Conservation (phyloP, 2,888 invertebrate species). For the Euproctis similis region DNA sequence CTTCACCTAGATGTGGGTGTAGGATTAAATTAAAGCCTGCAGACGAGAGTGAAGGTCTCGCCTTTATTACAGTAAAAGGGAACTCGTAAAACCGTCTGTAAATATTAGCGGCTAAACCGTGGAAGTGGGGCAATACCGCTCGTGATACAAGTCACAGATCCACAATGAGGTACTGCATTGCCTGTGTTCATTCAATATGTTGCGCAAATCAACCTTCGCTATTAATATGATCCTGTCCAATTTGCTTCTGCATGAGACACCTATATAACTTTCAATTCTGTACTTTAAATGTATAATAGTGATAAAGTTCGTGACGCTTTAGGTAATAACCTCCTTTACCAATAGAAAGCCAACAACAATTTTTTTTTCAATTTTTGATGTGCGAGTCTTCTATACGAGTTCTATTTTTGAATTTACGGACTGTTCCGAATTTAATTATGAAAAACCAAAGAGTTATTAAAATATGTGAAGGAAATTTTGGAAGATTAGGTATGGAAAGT, state of each 20-base stretch:
- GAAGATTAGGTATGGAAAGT: no score
- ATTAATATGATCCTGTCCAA: conserved; percentile 39
- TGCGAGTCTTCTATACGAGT: no score
- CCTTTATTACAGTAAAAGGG: conserved; percentile 22
- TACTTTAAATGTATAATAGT: no score
- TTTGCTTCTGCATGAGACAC: conserved; percentile 15
- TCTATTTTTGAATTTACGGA: no score
- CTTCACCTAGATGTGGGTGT: conserved; percentile 26
- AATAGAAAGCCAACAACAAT: no score
- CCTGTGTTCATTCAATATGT: conserved; percentile 46
- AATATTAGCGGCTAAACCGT: conserved; percentile 22
- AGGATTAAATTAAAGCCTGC: conserved; percentile 21
- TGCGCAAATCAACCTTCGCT: conserved; percentile 53
- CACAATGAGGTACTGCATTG: conserved; percentile 51
- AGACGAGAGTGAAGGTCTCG: conserved; percentile 24
- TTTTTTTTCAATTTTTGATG: no score
- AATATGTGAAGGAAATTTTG: no score
- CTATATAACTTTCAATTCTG: no score
- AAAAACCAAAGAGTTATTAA: no score
- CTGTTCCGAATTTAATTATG: no score
- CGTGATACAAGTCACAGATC: conserved; percentile 47
- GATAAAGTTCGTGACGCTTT: no score
- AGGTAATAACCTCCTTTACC: no score
- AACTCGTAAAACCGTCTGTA: conserved; percentile 21
- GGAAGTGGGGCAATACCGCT: conserved; percentile 39